Evolutionary conservation across 2,797 vertebrate species (phyloP), one percentile per base, ranked within the genome.

Genomic region (Poeciliopsis gracilis): DNA sequence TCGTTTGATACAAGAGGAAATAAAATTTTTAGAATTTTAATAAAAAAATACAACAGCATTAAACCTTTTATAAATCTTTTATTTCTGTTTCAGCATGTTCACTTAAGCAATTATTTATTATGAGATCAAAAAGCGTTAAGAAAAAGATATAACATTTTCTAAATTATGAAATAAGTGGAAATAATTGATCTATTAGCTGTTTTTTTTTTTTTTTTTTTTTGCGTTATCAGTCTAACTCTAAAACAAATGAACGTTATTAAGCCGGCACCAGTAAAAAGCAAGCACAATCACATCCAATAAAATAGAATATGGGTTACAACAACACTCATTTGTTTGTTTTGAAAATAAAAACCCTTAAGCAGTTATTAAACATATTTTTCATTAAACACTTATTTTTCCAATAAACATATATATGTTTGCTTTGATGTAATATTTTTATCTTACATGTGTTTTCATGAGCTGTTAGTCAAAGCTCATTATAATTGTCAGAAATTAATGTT

Each of bases 1-100:
- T 45, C 61, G 43, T 73, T 61, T 81, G 2, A 74, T 2, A 4
- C 36, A 87, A 81, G 43, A 43, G 77, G 66, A 8, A 4, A 5
- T 8, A 38, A 8, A 8, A 1, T 61, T 33, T 57, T 6, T 6
- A 18, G 28, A 33, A 63, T 16, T 33, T 36, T 2, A 63, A 38
- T 9, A 61, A 33, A 33, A 61, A 63, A 63, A 63, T 16, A 80
- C 66, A 74, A 72, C 53, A 82, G 10, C 53, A 9, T 63, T 4
- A 45, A 41, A 57, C 16, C 7, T 3, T 36, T 33, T 63, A 36
- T 36, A 4, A 33, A 9, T 63, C 2, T 36, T 63, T 63, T 20
- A 63, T 63, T 63, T 63, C 6, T 20, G 59, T 63, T 18, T 18
- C 3, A 36, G 6, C 15, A 63, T 36, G 59, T 36, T 63, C 18